These are phyloP conservation scores for Climacteris rufus DNA, from an alignment of 2,113 vertebrate species.

Conservation along the genomic window DNA sequence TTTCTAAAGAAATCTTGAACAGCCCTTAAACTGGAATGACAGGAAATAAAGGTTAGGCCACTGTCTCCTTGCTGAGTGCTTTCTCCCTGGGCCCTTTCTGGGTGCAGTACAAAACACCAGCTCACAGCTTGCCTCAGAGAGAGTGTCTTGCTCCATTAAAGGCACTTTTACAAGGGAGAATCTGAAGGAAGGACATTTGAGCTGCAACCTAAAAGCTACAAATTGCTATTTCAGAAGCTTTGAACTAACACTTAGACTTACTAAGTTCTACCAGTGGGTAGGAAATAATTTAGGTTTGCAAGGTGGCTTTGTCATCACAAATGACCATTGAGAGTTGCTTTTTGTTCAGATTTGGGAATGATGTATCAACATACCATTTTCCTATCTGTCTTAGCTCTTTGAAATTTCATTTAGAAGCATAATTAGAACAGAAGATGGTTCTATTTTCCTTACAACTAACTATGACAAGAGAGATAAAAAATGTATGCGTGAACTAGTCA, in stretches of 20 bases:
- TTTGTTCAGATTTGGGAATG: background rate
- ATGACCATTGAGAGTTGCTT: background rate
- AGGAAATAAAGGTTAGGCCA: background rate
- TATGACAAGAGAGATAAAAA: background rate
- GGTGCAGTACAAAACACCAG: background rate
- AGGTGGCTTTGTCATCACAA: background rate
- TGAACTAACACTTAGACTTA: background rate
- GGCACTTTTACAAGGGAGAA: background rate
- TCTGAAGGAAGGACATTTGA: background rate
- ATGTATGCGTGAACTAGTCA: background rate
- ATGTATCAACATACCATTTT: background rate
- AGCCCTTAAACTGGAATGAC: background rate
- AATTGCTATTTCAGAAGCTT: background rate
- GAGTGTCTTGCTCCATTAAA: slow-evolving; percentile 3
- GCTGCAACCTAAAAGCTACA: background rate
- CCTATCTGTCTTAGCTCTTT: background rate
- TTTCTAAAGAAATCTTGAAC: background rate
- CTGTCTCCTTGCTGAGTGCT: background rate
- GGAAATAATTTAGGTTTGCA: background rate
- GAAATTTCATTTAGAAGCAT: background rate
- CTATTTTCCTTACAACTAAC: background rate
- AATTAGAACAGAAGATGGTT: background rate
- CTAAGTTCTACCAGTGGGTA: background rate
- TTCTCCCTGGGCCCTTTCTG: background rate
- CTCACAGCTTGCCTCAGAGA: background rate